These are phyloP conservation scores for Drosophila seguyi DNA, from an alignment of 1,140 invertebrate genomes.

Conservation along the genomic window DNA sequence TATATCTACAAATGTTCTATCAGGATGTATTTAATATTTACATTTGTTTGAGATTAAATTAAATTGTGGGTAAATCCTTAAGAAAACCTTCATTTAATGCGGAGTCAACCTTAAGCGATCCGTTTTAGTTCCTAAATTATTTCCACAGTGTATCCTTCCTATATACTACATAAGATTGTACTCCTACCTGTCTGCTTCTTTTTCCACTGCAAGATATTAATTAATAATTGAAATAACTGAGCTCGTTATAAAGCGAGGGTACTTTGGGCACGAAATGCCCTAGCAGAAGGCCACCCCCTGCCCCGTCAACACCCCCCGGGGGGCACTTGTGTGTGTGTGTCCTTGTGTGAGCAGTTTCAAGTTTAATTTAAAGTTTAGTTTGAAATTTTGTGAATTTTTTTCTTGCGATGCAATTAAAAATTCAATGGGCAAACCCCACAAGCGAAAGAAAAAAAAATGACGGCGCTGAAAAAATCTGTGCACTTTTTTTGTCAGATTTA, in stretches of 20 bases:
- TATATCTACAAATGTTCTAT: no score
- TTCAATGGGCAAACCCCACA: conserved; percentile 61
- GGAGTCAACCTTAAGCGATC: neutral
- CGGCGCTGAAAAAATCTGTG: conserved; percentile 1
- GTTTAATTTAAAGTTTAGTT: conserved; percentile 71
- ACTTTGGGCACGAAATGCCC: conserved; percentile 47
- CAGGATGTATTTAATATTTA: neutral
- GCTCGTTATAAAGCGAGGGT: conserved; percentile 51
- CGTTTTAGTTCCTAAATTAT: neutral
- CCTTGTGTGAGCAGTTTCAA: conserved; percentile 49
- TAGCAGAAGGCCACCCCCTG: neutral
- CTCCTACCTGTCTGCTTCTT: conserved; percentile 15
- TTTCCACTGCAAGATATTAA: conserved; percentile 70
- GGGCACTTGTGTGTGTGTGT: conserved; percentile 1
- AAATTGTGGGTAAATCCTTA: neutral
- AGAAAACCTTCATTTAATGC: neutral
- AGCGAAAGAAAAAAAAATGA: neutral
- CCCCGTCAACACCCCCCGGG: conserved; percentile 1
- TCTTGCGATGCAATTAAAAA: conserved; percentile 72
- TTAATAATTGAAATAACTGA: conserved; percentile 76
- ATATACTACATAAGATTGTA: neutral
- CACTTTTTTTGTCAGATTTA: conserved; percentile 10
- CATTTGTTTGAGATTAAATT: neutral
- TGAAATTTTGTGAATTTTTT: conserved; percentile 70
- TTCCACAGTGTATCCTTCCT: neutral